Base-by-base conservation (phyloP, 2,888 invertebrate species). In the Apodemia hepburni region DNA sequence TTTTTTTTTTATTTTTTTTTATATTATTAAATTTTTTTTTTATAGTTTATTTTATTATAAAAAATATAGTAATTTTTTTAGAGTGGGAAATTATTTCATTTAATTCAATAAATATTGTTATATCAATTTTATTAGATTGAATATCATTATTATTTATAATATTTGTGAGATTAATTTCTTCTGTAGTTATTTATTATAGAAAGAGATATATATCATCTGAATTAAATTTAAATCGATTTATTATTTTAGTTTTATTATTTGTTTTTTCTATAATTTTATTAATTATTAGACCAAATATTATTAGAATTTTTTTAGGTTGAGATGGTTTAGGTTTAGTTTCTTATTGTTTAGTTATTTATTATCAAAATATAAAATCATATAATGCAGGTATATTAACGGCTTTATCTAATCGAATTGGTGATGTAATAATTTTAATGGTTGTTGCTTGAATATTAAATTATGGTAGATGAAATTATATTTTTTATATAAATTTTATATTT, bases 321-420 rank as follows among this genome's bases (percentile, higher is more conserved):
- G 95, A 95, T 93, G 95, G 95, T 0, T 91, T 96, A 80, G 95
- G 95, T 0, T 87, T 96, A 78, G 78, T 85, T 75, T 96, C 95
- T 76, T 96, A 95, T 93, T 93, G 93, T 42, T 42, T 42, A 42
- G 42, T 42, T 0, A 42, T 42, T 42, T 42, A 42, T 42, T 42
- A 42, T 42, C 93, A 94, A 83, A 95, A 94, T 92, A 77, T 92
- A 63, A 94, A 93, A 66, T 95, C 94, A 73, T 93, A 89, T 92
- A 94, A 93, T 91, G 94, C 95, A 1, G 95, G 95, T 0, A 95
- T 95, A 86, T 88, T 95, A 42, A 42, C 42, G 1, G 42, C 42
- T 42, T 42, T 42, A n/a, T 42, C 42, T n/a, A 76, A 96, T 93
- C 96, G 96, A 15, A 81, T 96, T 79, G 95, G 95, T 0, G 95